Percentiles rank a stretch among this genome's conserved stretches.
phyloP scores from a whole-genome alignment of 1,140 invertebrate genomes.

The Drosophila quadrilineata region DNA sequence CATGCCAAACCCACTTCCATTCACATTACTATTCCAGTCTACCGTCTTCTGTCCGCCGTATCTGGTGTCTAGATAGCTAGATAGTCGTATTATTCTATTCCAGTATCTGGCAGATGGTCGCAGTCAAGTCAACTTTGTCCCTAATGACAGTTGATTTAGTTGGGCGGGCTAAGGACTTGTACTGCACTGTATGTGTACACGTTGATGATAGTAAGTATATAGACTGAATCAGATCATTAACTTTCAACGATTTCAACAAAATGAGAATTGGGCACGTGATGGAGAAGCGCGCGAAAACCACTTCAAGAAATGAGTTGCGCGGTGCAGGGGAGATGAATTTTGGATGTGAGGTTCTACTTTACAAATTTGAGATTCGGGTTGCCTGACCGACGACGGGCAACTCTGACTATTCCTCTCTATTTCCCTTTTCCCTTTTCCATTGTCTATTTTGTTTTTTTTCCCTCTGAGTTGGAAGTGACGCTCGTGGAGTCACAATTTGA shows the following conservation, averaged over 20 bases:
- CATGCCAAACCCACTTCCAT: background rate
- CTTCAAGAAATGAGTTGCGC: conserved; percentile 48
- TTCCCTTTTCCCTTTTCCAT: too few species aligned
- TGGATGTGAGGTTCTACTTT: too few species aligned
- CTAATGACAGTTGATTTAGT: conserved; percentile 74
- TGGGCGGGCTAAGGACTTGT: conserved; percentile 39
- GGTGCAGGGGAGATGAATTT: background rate
- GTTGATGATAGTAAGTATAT: conserved; percentile 33
- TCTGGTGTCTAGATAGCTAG: too few species aligned
- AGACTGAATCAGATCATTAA: conserved; percentile 76
- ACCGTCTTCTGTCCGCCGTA: too few species aligned
- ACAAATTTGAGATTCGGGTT: too few species aligned
- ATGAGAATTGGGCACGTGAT: conserved; percentile 70
- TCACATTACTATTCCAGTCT: too few species aligned
- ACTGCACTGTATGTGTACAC: too few species aligned
- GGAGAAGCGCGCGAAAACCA: conserved; percentile 38
- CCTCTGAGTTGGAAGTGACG: conserved; percentile 4
- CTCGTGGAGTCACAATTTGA: conserved; percentile 71
- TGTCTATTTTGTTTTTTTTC: background rate
- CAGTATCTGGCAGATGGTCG: conserved; percentile 39
- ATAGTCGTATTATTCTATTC: background rate
- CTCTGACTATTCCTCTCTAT: too few species aligned
- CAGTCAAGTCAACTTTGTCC: conserved; percentile 38
- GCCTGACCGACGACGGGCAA: too few species aligned
- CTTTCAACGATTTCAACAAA: conserved; percentile 69